Base-by-base conservation (phyloP, 1,140 invertebrate genomes). In the Hyphantria cunea region DNA sequence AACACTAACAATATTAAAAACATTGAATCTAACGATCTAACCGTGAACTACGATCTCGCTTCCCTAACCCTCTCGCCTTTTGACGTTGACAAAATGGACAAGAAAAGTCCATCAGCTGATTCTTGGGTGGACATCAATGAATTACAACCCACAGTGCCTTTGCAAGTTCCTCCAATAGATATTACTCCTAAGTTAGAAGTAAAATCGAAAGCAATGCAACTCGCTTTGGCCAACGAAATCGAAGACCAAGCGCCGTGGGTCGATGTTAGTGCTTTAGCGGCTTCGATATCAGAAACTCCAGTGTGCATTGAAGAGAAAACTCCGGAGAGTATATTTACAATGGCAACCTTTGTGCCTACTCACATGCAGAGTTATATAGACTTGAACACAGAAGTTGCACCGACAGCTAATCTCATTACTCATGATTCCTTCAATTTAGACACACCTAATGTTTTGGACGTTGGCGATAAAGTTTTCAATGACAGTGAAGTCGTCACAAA, bases 171-270 rank as follows among this genome's bases (percentile, higher is more conserved):
- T 5, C 6, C 53, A 1, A 44, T 53, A 7, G 45, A 39, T 10
- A 33, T 54, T 0, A 45, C 51, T 32, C 45, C 42, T 34, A 86
- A 84, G 66, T 62, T 84, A 17, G 79, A 89, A 70, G 62, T 82
- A 0, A 84, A 84, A 69, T 70, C 80, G 45, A 94, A 94, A 82
- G 94, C 94, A 1, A 91, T 95, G 48, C 93, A 95, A 74, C 73
- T 95, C 55, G 94, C 95, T 6, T 87, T 95, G 53, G 94, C 94
- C 0, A 94, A 94, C n/a, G 94, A 95, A 71, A 93, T 95, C 59
- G 95, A 95, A 85, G 85, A 94, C 34, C 93, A 95, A 63, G 93
- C 93, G 7, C 93, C 94, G 5, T 95, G 95, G 95, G 91, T 94
- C 6, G 93, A 95, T 70, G 94, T 94, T 0, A 94, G 93, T 56